These are phyloP conservation scores for Mastigias papua DNA, from an alignment of 30 jellyfish, hydroid and myxozoan species.

Conservation along the genomic window DNA sequence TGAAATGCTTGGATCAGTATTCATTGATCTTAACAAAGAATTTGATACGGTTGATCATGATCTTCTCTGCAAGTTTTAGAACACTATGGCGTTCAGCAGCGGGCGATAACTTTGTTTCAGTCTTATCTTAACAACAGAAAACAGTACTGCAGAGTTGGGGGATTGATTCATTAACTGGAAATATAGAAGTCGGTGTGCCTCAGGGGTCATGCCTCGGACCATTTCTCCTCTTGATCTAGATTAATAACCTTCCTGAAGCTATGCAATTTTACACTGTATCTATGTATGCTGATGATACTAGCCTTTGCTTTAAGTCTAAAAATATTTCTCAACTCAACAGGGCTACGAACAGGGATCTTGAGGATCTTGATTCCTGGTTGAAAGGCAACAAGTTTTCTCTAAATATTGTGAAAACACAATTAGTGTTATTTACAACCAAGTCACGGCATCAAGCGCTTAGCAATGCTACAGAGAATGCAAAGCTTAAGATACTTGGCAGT, in stretches of 20 bases:
- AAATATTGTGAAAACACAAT: constrained; percentile 26
- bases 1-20: neutral
- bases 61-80: neutral
- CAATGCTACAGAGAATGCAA: too few relatives aligned
- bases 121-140: neutral
- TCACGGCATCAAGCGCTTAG: constrained; percentile 14
- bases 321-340: too few relatives aligned
- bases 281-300: constrained; percentile 6
- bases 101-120: neutral
- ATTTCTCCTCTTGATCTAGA: constrained; percentile 2
- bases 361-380: too few relatives aligned
- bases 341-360: too few relatives aligned
- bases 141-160: constrained; percentile 5
- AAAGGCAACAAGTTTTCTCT: too few relatives aligned
- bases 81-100: neutral
- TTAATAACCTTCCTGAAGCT: constrained; percentile 9
- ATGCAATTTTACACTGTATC: neutral
- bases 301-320: too few relatives aligned
- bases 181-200: neutral
- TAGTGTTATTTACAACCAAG: constrained; percentile 12
- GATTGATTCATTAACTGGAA: neutral
- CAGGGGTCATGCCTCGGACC: constrained; percentile 44
- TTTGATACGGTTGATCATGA: constrained; percentile 57
- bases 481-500: too few relatives aligned
- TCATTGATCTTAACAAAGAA: constrained; percentile 36